A percentile compares a stretch with the other conserved stretches of the same genome.
Evolutionary conservation across 1,140 invertebrate genomes (phyloP).

Genomic region (Philaenus spumarius): DNA sequence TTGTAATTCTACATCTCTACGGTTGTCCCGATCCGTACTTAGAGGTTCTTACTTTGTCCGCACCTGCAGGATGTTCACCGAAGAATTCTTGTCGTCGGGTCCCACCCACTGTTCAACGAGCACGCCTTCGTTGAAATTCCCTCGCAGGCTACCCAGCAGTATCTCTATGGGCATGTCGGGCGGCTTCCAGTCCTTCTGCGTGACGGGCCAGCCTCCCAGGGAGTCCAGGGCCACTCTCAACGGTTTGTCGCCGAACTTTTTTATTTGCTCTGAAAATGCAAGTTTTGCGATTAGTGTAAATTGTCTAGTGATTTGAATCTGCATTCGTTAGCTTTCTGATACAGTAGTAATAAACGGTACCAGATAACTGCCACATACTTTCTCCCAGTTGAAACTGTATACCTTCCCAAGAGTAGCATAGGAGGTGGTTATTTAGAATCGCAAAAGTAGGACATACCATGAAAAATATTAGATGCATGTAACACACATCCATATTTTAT

Average conservation of each 20-base stretch:
- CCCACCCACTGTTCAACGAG: constrained; percentile 75
- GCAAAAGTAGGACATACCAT: too few relatives aligned
- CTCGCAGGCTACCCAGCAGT: constrained; percentile 58
- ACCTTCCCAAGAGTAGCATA: too few relatives aligned
- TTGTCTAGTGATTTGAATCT: too few relatives aligned
- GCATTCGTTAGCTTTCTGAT: too few relatives aligned
- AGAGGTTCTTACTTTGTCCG: constrained; percentile 32
- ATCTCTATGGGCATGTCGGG: constrained; percentile 51
- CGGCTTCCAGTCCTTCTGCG: constrained; percentile 51
- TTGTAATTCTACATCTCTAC: too few relatives aligned
- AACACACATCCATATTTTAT: too few relatives aligned
- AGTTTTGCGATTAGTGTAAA: too few relatives aligned
- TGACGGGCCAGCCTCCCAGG: constrained; percentile 73
- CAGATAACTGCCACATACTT: too few relatives aligned
- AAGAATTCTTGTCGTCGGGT: constrained; percentile 80
- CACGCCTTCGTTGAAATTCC: constrained; percentile 65
- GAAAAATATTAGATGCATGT: too few relatives aligned
- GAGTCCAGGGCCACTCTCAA: constrained; percentile 50
- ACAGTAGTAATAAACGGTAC: too few relatives aligned
- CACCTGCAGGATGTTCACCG: constrained; percentile 80
- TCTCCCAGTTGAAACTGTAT: too few relatives aligned
- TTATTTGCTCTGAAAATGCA: constrained; percentile 56
- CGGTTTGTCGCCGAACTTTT: constrained; percentile 57
- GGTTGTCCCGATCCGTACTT: neutral
- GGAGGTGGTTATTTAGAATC: too few relatives aligned